A percentile compares a stretch with the other conserved stretches of the same genome.
These are phyloP conservation scores for Baronia brevicornis DNA, from an alignment of 2,888 invertebrate genomes.

Conservation along the genomic window DNA sequence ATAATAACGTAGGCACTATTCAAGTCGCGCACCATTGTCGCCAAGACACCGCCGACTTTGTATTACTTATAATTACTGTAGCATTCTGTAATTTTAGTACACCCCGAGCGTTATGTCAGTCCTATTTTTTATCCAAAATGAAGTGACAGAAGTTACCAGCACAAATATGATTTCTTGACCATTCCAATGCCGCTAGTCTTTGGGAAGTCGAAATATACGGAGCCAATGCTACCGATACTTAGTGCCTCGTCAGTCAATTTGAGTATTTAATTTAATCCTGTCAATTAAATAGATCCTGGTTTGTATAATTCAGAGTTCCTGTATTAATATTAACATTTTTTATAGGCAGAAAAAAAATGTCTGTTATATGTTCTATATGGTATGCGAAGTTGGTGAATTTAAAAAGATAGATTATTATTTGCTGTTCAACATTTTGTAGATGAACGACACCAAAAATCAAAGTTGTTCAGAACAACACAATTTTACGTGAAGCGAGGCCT, in stretches of 20 bases:
- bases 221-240: constrained; percentile 32
- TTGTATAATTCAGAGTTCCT: constrained; percentile 10
- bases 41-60: constrained; percentile 51
- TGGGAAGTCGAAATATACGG: constrained; percentile 20
- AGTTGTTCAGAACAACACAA: too few relatives aligned
- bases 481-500: constrained; percentile 34
- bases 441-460: too few relatives aligned
- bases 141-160: not conserved
- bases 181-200: constrained; percentile 6
- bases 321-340: too few relatives aligned
- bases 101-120: constrained; percentile 18
- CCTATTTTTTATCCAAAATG: constrained; percentile 1
- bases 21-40: constrained; percentile 66
- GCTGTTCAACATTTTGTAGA: too few relatives aligned
- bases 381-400: constrained; percentile 7
- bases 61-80: constrained; percentile 32
- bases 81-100: constrained; percentile 41
- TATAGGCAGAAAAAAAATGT: too few relatives aligned
- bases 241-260: constrained; percentile 66
- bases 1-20: constrained; percentile 69
- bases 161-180: constrained; percentile 7
- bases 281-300: constrained; percentile 43
- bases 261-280: constrained; percentile 57
- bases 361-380: too few relatives aligned
- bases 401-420: too few relatives aligned